Base-by-base conservation (phyloP, 2,888 invertebrate genomes). In the Deilephila elpenor region DNA sequence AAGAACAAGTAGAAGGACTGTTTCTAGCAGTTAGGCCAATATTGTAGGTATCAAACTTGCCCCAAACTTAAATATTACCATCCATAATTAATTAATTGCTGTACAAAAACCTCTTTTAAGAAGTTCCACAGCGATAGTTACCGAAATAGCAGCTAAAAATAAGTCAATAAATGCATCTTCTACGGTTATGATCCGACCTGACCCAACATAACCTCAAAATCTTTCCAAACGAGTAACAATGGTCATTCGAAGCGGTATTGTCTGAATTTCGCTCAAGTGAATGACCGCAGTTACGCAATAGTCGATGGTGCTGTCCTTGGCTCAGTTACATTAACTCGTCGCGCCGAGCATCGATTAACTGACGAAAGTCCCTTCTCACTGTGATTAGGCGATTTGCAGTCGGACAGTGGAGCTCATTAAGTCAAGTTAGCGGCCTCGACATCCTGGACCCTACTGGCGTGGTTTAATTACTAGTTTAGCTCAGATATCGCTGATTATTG, bases 231-330 rank as follows among this genome's bases (percentile, higher is more conserved):
- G 25, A 25, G 5, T 53, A 34, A 64, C 56, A 56, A n/a, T 71
- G 71, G 19, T 19, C 11, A 37, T 56, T 64, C 37, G 62, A 62
- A 37, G 25, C 59, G 56, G 64, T 37, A 73, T 73, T 73, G 73
- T 71, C 71, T 37, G 71, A 75, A 72, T 70, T 74, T 75, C 70
- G 56, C 62, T 53, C 73, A 74, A 79, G 82, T 81, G 80, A 83
- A 83, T 78, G 82, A 83, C 82, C 83, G 75, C 74, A 17, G 74
- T 82, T 79, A 76, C 78, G 77, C 77, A 78, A 80, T 70, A 44
- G 61, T 37, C 34, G 72, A 76, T 75, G 76, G 73, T 53, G 44
- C 70, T 78, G 80, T 79, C 83, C 82, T 83, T 82, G 81, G 79
- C 76, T 79, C 56, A 74, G 34, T 78, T 78, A 76, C 75, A 71